Base-by-base conservation (phyloP, 2,888 invertebrate species). In the Tigriopus californicus region DNA sequence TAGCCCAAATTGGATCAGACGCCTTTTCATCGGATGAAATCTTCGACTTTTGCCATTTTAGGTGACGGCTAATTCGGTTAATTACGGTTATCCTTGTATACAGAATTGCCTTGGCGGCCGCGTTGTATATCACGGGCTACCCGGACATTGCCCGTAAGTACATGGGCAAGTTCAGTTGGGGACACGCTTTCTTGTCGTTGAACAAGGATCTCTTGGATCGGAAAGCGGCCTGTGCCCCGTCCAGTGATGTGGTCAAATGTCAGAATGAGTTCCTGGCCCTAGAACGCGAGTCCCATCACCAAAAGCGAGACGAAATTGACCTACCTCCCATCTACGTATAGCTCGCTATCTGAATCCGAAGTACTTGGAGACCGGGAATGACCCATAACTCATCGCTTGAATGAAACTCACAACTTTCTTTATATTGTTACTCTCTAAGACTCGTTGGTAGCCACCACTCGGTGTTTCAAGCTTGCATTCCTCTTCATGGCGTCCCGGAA, bases 21-120 rank as follows among this genome's bases (percentile, higher is more conserved):
- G 0, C 94, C 95, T 0, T 87, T 97, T 69, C 75, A 77, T 42
- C 80, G 80, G 68, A 85, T 97, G 80, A 85, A 82, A 70, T 82
- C 85, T 89, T 0, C 77, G 95, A 51, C 74, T 98, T 24, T 72
- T 98, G 61, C 98, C 98, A 0, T 98, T 90, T 73, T 72, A 99
- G 44, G 87, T 98, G 0, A 97, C 98, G 40, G 90, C 94, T 0
- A 99, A 98, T 74, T 95, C 97, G 0, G 86, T 97, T 24, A 99
- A 99, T 71, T 99, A 97, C 73, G 98, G 98, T 0, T 84, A 83
- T 68, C 92, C 98, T 0, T 91, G 89, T 70, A 85, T 92, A 69
- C 75, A 99, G 11, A 94, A 91, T 64, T 99, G 98, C 98, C 0
- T 78, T 92, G 65, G 94, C 95, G 24, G 97, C 95, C 11, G 83